Conservation (phyloP, 1,140 invertebrate species). For the Cotesia vestalis region DNA sequence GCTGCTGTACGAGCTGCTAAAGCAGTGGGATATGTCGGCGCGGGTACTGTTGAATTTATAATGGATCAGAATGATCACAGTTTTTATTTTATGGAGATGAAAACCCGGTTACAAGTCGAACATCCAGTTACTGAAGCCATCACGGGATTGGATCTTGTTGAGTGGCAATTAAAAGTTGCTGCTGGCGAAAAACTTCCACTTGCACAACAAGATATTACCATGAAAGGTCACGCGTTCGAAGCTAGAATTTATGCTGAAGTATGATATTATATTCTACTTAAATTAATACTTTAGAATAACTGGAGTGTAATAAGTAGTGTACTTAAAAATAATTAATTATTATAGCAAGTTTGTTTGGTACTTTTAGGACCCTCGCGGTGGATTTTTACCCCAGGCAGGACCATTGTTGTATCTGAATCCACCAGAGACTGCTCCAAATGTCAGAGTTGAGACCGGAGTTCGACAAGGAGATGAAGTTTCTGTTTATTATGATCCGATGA, state of each 20-base stretch:
- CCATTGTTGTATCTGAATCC: slow-evolving; percentile 76
- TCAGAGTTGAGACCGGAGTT: slow-evolving; percentile 84
- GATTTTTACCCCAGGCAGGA: slow-evolving; percentile 91
- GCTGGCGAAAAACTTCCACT: slow-evolving; percentile 86
- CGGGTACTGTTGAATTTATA: slow-evolving; percentile 96
- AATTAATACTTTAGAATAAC: not conserved
- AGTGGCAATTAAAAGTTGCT: slow-evolving; percentile 94
- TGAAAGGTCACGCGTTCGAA: slow-evolving; percentile 88
- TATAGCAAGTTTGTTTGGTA: slow-evolving; percentile 4
- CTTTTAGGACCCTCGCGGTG: slow-evolving; percentile 73
- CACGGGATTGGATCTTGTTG: slow-evolving; percentile 92
- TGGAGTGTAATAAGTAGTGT: not conserved
- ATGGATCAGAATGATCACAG: slow-evolving; percentile 81
- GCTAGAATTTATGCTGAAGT: slow-evolving; percentile 95
- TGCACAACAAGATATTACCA: slow-evolving; percentile 78
- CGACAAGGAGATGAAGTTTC: slow-evolving; percentile 87
- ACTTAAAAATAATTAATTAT: not conserved
- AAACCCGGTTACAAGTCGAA: slow-evolving; percentile 93
- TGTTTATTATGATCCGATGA: slow-evolving; percentile 99
- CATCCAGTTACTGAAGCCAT: slow-evolving; percentile 99
- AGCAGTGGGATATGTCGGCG: slow-evolving; percentile 95
- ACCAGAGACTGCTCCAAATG: slow-evolving; percentile 69
- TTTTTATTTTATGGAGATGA: slow-evolving; percentile 99
- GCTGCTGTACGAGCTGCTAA: slow-evolving; percentile 91
- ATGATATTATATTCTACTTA: slow-evolving; percentile 15